A percentile compares a stretch with the other conserved stretches of the same genome.
These are phyloP conservation scores for Synanthedon andrenaeformis DNA, from an alignment of 2,888 invertebrate species.

Conservation along the genomic window DNA sequence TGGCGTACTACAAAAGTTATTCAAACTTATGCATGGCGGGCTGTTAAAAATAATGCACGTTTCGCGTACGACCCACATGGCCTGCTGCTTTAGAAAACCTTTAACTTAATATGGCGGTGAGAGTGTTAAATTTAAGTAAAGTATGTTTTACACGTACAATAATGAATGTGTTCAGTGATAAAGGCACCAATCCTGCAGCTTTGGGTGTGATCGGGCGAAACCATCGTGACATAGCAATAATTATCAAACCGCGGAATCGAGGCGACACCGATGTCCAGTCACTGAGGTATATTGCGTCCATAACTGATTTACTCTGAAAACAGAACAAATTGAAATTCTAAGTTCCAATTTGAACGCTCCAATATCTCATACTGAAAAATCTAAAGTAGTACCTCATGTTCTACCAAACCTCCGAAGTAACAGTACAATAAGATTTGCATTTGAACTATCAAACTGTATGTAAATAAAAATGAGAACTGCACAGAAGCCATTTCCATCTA, in stretches of 20 bases:
- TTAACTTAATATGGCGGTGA: too few species aligned
- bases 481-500: background rate
- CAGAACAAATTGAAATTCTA: background rate
- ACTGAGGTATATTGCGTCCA: constrained; percentile 20
- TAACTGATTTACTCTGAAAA: constrained; percentile 24
- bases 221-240: constrained; percentile 34
- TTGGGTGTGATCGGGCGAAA: constrained; percentile 16
- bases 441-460: background rate
- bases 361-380: too few species aligned
- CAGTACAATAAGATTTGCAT: constrained; percentile 27
- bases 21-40: too few species aligned
- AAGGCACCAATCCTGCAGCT: constrained; percentile 19
- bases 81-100: too few species aligned
- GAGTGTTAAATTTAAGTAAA: too few species aligned
- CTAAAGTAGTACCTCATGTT: constrained; percentile 20
- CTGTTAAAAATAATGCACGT: too few species aligned
- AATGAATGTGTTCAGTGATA: constrained; percentile 25
- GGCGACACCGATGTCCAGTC: constrained; percentile 30
- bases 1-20: too few species aligned
- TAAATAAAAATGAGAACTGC: background rate
- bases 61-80: too few species aligned
- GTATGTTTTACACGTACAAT: background rate
- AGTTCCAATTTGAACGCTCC: too few species aligned
- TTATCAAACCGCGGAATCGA: constrained; percentile 20
- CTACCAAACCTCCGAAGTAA: constrained; percentile 24